phyloP scores from a whole-genome alignment of 1,140 invertebrate species.

The Drosophila ironensis region DNA sequence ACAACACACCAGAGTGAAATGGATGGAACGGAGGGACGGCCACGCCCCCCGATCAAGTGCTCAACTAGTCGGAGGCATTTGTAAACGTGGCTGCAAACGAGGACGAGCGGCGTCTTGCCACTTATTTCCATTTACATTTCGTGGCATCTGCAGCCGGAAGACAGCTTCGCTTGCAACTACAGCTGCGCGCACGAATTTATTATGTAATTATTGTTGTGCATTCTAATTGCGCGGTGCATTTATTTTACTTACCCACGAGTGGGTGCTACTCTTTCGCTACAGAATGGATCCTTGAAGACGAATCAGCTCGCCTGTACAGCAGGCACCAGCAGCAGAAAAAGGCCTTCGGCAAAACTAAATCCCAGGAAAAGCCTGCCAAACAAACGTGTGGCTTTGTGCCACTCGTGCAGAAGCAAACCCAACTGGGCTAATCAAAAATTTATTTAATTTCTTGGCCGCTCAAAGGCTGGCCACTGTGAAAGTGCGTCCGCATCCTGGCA shows the following conservation, averaged over 20 bases:
- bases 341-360: slow-evolving; percentile 8
- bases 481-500: slow-evolving; percentile 46
- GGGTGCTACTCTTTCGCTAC: neutral
- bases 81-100: slow-evolving; percentile 42
- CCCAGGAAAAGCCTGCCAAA: slow-evolving; percentile 2
- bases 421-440: slow-evolving; percentile 69
- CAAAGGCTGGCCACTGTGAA: slow-evolving; percentile 48
- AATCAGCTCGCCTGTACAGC: slow-evolving; percentile 15
- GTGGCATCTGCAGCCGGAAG: slow-evolving; percentile 33
- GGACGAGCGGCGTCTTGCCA: slow-evolving; percentile 22
- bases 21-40: slow-evolving; percentile 9
- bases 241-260: slow-evolving; percentile 16
- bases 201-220: slow-evolving; percentile 54
- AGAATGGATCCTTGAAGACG: neutral
- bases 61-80: slow-evolving; percentile 59
- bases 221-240: slow-evolving; percentile 51
- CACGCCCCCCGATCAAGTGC: slow-evolving; percentile 46
- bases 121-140: slow-evolving; percentile 63
- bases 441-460: slow-evolving; percentile 66
- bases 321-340: neutral
- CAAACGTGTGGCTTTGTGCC: slow-evolving; percentile 10
- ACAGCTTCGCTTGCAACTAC: slow-evolving; percentile 1
- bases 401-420: slow-evolving; percentile 9
- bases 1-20: slow-evolving; percentile 5
- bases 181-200: slow-evolving; percentile 43